Evolutionary conservation across 1,140 invertebrate species (phyloP).

Genomic region (Trichonephila clavipes): DNA sequence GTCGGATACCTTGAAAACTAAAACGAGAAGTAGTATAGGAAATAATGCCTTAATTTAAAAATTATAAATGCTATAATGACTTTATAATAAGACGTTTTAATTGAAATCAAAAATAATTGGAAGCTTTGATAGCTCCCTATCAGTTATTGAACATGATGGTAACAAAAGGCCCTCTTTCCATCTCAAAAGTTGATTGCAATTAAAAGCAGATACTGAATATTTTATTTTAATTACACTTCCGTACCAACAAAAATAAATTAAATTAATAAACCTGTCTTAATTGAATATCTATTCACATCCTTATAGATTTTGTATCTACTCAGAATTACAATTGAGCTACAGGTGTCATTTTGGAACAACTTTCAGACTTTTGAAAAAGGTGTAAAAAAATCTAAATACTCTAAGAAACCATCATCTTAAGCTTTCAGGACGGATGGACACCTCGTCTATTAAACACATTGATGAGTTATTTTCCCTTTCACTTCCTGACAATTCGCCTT

Average conservation of each 20-base stretch:
- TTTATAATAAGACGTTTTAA: no score
- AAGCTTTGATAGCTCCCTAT: no score
- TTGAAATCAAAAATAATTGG: no score
- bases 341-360: not conserved
- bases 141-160: no score
- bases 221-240: not conserved
- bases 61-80: no score
- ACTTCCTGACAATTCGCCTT: conserved; percentile 52
- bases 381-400: not conserved
- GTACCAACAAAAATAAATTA: not conserved
- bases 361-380: not conserved
- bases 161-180: no score
- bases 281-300: not conserved
- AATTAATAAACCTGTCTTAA: not conserved
- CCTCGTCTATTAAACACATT: not conserved
- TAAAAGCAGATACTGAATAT: not conserved
- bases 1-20: no score
- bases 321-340: not conserved
- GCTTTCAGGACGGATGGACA: not conserved
- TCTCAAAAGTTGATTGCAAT: not conserved
- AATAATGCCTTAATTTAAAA: no score
- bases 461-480: conserved; percentile 47
- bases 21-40: no score
- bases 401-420: not conserved
- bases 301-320: not conserved